Evolutionary conservation across 2,888 invertebrate genomes (phyloP).

Genomic region (Euzetes globulus): DNA sequence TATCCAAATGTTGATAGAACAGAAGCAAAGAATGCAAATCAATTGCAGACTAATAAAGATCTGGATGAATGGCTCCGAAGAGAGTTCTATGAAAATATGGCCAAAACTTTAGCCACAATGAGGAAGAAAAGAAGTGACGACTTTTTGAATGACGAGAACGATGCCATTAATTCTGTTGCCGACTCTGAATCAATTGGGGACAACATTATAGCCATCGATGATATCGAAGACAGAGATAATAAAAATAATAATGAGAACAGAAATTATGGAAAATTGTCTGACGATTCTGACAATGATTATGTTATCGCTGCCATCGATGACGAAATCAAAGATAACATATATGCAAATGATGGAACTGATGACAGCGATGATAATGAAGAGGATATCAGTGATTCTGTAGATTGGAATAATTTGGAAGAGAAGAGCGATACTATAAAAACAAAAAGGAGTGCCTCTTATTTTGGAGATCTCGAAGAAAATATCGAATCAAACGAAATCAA

Average conservation of each 20-base stretch:
- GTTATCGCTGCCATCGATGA: not conserved
- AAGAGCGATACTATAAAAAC: not conserved
- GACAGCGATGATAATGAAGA: not conserved
- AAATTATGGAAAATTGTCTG: not conserved
- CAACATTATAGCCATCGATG: slow-evolving; percentile 7
- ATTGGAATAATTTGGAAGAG: not conserved
- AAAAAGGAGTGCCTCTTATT: slow-evolving; percentile 23
- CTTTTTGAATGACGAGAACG: not conserved
- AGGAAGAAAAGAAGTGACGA: slow-evolving; percentile 37
- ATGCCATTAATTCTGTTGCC: not conserved
- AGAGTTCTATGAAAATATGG: slow-evolving; percentile 41
- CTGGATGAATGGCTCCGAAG: slow-evolving; percentile 40
- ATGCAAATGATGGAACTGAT: slow-evolving; percentile 4
- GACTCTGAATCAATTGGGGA: slow-evolving; percentile 7
- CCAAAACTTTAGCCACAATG: slow-evolving; percentile 40
- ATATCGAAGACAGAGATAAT: not conserved
- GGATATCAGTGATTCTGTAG: not conserved
- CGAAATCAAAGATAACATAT: not conserved
- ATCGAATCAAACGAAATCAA: not conserved
- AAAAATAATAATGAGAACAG: not conserved
- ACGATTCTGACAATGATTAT: slow-evolving; percentile 6
- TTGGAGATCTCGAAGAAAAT: not conserved
- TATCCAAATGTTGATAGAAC: not conserved
- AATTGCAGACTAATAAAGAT: not conserved
- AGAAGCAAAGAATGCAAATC: not conserved